These are phyloP conservation scores for Meliscaeva auricollis DNA, from an alignment of 2,888 invertebrate species.

Conservation along the genomic window DNA sequence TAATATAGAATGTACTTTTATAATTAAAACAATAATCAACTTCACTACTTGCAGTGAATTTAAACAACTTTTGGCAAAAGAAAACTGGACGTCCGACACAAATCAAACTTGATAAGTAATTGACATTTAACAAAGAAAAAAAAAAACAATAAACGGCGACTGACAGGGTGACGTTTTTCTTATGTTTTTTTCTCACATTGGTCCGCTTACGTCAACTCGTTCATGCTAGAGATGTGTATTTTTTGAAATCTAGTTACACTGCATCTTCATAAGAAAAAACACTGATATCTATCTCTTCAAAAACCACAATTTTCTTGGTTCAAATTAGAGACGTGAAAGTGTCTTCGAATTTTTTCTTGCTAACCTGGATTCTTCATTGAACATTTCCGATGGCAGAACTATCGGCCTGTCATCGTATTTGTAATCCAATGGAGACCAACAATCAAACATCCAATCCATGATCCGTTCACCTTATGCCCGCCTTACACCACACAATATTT, in stretches of 20 bases:
- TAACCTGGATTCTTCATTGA: too few species aligned
- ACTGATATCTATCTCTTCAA: too few species aligned
- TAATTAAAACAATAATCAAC: slow-evolving; percentile 9
- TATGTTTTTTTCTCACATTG: neutral
- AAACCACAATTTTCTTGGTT: too few species aligned
- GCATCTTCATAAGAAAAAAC: too few species aligned
- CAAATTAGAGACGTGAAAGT: too few species aligned
- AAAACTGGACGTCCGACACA: neutral
- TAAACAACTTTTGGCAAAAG: neutral
- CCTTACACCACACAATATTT: too few species aligned
- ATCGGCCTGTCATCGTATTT: too few species aligned
- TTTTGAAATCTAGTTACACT: neutral
- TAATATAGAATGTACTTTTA: neutral
- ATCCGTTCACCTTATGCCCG: too few species aligned
- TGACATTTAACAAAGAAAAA: neutral
- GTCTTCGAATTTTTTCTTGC: too few species aligned
- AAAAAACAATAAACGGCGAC: neutral
- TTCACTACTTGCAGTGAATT: neutral
- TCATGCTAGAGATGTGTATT: neutral
- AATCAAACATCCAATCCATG: too few species aligned
- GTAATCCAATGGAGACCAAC: too few species aligned
- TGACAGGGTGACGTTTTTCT: neutral
- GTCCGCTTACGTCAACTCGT: neutral
- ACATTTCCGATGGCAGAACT: too few species aligned
- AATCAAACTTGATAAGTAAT: neutral